Evolutionary conservation across 1,140 invertebrate genomes (phyloP).

Genomic region (Andricus grossulariae): DNA sequence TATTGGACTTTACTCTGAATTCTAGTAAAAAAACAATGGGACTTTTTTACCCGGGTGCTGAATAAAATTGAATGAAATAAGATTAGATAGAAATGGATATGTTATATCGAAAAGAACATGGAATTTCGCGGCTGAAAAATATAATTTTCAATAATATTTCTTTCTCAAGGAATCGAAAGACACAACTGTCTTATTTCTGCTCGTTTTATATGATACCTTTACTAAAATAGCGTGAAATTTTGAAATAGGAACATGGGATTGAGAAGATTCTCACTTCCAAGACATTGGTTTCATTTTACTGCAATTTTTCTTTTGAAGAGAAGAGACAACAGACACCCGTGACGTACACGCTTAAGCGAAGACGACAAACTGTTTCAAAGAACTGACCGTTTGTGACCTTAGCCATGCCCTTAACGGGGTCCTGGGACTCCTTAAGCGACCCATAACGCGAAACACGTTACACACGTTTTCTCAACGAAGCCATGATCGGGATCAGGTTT

Average conservation of each 20-base stretch:
- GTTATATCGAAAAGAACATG: too few species aligned
- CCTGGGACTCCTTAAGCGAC: constrained; percentile 59
- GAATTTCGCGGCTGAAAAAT: too few species aligned
- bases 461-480: constrained; percentile 56
- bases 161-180: too few species aligned
- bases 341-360: constrained; percentile 37
- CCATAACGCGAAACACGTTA: constrained; percentile 68
- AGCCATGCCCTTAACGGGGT: constrained; percentile 55
- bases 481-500: constrained; percentile 58
- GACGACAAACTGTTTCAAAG: constrained; percentile 57
- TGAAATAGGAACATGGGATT: background rate
- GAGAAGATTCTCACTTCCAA: background rate
- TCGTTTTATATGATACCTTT: background rate
- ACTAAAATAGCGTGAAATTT: background rate
- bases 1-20: too few species aligned
- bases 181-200: background rate
- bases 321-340: constrained; percentile 13
- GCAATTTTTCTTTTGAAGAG: background rate
- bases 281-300: constrained; percentile 20
- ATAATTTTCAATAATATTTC: too few species aligned
- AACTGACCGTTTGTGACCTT: constrained; percentile 67
- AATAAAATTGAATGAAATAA: too few species aligned
- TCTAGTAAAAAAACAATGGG: too few species aligned
- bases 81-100: too few species aligned
- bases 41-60: too few species aligned